These are phyloP conservation scores for Brachyptera putata DNA, from an alignment of 2,888 invertebrate species.

Conservation along the genomic window DNA sequence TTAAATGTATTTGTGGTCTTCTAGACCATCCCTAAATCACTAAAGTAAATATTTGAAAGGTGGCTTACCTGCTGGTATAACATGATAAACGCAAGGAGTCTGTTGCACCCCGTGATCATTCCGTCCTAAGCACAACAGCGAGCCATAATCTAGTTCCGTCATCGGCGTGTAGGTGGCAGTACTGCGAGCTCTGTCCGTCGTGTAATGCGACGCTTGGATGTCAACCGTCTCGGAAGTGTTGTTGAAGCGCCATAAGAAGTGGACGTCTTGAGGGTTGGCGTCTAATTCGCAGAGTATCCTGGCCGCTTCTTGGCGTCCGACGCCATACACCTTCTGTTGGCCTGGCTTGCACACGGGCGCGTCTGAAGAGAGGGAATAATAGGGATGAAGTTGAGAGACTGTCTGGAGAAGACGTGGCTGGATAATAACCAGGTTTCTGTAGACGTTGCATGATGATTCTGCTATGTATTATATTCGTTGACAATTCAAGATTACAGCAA, in stretches of 20 bases:
- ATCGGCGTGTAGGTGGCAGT: slow-evolving; percentile 66
- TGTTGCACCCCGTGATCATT: slow-evolving; percentile 69
- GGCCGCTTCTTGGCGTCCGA: slow-evolving; percentile 66
- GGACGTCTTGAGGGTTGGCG: slow-evolving; percentile 68
- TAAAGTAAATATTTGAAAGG: too few species aligned
- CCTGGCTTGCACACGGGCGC: slow-evolving; percentile 66
- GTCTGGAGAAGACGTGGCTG: too few species aligned
- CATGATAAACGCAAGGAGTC: slow-evolving; percentile 68
- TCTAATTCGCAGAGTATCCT: slow-evolving; percentile 60
- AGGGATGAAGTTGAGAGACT: too few species aligned
- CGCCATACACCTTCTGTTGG: slow-evolving; percentile 64
- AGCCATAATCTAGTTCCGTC: slow-evolving; percentile 64
- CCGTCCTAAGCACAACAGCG: slow-evolving; percentile 67
- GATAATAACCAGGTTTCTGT: too few species aligned
- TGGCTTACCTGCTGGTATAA: slow-evolving; percentile 63
- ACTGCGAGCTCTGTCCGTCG: slow-evolving; percentile 59
- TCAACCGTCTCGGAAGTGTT: slow-evolving; percentile 66
- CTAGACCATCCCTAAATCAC: too few species aligned
- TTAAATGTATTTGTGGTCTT: too few species aligned
- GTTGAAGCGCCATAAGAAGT: slow-evolving; percentile 73
- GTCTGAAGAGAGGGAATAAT: slow-evolving; percentile 32
- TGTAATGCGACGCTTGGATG: slow-evolving; percentile 59
- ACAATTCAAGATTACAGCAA: too few species aligned
- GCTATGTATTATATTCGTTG: too few species aligned
- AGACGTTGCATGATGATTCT: too few species aligned